These are phyloP conservation scores for Agrotis ipsilon DNA, from an alignment of 2,888 invertebrate genomes.

Conservation along the genomic window DNA sequence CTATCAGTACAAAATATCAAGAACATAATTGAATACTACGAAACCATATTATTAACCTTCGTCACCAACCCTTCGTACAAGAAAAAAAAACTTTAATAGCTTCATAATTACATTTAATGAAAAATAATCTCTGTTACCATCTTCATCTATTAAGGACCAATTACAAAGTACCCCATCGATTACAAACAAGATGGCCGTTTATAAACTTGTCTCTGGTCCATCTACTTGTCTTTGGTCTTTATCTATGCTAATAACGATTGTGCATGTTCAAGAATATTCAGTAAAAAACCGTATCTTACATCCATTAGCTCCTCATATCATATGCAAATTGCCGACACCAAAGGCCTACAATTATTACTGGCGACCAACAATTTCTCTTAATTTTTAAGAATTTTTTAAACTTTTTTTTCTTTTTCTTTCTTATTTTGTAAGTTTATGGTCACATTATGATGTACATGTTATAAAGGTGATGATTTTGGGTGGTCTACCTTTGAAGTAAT, in stretches of 20 bases:
- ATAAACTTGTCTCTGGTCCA: constrained; percentile 64
- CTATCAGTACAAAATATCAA: neutral
- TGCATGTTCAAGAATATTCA: constrained; percentile 81
- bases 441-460: constrained; percentile 75
- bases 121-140: constrained; percentile 52
- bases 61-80: neutral
- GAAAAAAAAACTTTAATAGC: constrained; percentile 32
- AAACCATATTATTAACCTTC: constrained; percentile 20
- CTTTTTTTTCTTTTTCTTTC: constrained; percentile 78
- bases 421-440: constrained; percentile 84
- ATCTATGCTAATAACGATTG: constrained; percentile 85
- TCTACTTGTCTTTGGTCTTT: constrained; percentile 73
- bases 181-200: constrained; percentile 60
- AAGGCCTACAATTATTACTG: constrained; percentile 80
- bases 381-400: constrained; percentile 72
- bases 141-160: constrained; percentile 58
- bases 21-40: constrained; percentile 3
- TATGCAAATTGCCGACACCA: constrained; percentile 86
- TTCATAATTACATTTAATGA: constrained; percentile 54
- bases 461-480: constrained; percentile 89
- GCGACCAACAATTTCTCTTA: constrained; percentile 78
- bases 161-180: constrained; percentile 49
- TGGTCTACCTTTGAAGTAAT: constrained; percentile 85
- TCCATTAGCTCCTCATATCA: constrained; percentile 87
- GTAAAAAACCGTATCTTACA: constrained; percentile 83